Percentiles rank a stretch among this genome's conserved stretches.
Evolutionary conservation across 64 coral and sea anemone species (phyloP).

Genomic region (Catalaphyllia jardinei): DNA sequence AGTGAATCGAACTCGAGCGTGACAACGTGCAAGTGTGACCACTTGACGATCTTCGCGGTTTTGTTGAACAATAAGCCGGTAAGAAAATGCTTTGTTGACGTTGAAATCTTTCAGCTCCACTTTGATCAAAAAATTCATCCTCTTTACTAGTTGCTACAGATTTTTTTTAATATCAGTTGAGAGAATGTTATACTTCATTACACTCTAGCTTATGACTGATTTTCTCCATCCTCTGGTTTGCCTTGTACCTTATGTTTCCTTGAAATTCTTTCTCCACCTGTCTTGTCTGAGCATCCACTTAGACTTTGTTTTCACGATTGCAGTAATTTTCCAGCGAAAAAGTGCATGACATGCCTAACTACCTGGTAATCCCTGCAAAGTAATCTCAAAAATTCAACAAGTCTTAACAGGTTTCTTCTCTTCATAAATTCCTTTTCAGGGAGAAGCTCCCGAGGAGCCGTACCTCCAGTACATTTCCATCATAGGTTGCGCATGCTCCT

Average conservation of each 20-base stretch:
- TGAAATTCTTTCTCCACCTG: too few species aligned
- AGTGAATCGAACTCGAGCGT: constrained; percentile 26
- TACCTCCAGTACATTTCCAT: constrained; percentile 34
- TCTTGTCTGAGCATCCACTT: too few species aligned
- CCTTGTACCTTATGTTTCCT: neutral
- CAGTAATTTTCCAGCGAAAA: too few species aligned
- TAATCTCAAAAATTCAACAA: neutral
- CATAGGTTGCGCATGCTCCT: constrained; percentile 50
- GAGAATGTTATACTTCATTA: too few species aligned
- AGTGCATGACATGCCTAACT: too few species aligned
- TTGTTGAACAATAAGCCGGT: constrained; percentile 31
- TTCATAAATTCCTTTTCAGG: neutral
- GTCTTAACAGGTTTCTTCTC: neutral
- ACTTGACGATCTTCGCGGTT: constrained; percentile 64
- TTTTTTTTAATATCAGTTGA: too few species aligned
- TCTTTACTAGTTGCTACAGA: too few species aligned
- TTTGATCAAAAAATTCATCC: too few species aligned
- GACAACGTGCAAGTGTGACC: constrained; percentile 59
- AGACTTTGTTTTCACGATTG: too few species aligned
- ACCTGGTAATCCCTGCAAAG: too few species aligned
- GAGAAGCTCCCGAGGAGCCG: constrained; percentile 17
- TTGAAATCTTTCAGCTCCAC: too few species aligned
- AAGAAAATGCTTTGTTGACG: neutral
- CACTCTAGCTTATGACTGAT: too few species aligned
- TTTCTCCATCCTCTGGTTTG: neutral